phyloP scores from a whole-genome alignment of 1,140 invertebrate species.

The Drosophila rhopaloa region DNA sequence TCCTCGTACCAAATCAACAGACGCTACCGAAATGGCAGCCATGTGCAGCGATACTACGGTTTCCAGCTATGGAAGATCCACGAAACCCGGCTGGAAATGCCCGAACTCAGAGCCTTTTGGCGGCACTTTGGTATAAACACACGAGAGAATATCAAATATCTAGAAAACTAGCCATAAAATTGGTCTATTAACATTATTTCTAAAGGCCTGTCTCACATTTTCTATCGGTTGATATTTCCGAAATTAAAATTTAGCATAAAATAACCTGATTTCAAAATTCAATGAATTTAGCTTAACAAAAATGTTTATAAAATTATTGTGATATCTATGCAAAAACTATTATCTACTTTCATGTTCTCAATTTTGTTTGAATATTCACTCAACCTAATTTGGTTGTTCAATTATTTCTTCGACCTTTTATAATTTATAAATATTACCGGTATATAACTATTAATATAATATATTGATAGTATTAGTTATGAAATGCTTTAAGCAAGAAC shows the following conservation, averaged over 20 bases:
- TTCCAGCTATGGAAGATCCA: slow-evolving; percentile 78
- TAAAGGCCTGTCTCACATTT: background rate
- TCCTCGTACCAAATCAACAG: slow-evolving; percentile 79
- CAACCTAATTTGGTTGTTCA: background rate
- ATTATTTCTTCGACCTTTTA: background rate
- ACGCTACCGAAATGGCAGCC: slow-evolving; percentile 63
- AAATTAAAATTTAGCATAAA: too few relatives aligned
- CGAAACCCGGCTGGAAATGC: slow-evolving; percentile 54
- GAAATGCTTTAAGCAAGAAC: too few relatives aligned
- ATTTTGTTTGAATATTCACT: slow-evolving; percentile 1
- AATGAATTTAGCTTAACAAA: too few relatives aligned
- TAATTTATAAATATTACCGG: background rate
- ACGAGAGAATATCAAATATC: background rate
- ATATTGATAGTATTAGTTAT: too few relatives aligned
- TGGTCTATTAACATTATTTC: background rate
- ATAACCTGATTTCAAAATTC: too few relatives aligned
- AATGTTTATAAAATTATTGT: too few relatives aligned
- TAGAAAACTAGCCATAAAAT: background rate
- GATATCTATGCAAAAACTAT: background rate
- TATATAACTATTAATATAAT: too few relatives aligned
- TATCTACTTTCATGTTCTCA: background rate
- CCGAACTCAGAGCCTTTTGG: slow-evolving; percentile 52
- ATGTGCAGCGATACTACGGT: slow-evolving; percentile 68
- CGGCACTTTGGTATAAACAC: slow-evolving; percentile 61
- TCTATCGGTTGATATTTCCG: too few relatives aligned